A percentile compares a stretch with the other conserved stretches of the same genome.
Conservation (phyloP, 2,797 vertebrate species). For the Sparidentex hasta region DNA sequence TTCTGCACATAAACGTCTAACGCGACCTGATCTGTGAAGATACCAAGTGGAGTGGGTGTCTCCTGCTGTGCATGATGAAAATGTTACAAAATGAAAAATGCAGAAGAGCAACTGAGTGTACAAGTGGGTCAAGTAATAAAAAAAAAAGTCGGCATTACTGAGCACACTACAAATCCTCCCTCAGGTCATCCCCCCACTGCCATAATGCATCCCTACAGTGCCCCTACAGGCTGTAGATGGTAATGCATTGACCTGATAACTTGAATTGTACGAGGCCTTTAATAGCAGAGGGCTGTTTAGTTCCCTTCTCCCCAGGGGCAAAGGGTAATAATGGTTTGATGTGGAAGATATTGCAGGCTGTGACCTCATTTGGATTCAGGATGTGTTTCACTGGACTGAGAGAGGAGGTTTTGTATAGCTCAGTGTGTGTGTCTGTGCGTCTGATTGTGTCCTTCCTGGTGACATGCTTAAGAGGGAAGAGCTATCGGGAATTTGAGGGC, state of each 20-base stretch:
- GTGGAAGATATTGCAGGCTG: slow-evolving; percentile 74
- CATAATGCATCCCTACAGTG: slow-evolving; percentile 31
- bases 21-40: slow-evolving; percentile 6
- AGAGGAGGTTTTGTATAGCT: slow-evolving; percentile 36
- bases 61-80: not conserved
- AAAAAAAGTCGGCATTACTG: slow-evolving; percentile 32
- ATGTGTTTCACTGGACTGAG: slow-evolving; percentile 65
- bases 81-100: slow-evolving; percentile 13
- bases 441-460: slow-evolving; percentile 50
- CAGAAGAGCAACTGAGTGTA: slow-evolving; percentile 17
- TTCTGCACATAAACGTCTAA: slow-evolving; percentile 17
- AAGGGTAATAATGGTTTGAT: slow-evolving; percentile 78
- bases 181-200: slow-evolving; percentile 30
- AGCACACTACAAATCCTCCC: slow-evolving; percentile 39
- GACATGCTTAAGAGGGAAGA: slow-evolving; percentile 59
- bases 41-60: not conserved
- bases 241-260: slow-evolving; percentile 63
- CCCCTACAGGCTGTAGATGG: slow-evolving; percentile 57
- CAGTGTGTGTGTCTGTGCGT: slow-evolving; percentile 20
- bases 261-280: slow-evolving; percentile 55
- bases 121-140: slow-evolving; percentile 49
- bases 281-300: slow-evolving; percentile 71
- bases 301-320: slow-evolving; percentile 66
- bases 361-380: slow-evolving; percentile 79
- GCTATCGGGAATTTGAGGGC: slow-evolving; percentile 55